Evolutionary conservation across 2,797 vertebrate species (phyloP).

Genomic region (Macroramphosus scolopax): DNA sequence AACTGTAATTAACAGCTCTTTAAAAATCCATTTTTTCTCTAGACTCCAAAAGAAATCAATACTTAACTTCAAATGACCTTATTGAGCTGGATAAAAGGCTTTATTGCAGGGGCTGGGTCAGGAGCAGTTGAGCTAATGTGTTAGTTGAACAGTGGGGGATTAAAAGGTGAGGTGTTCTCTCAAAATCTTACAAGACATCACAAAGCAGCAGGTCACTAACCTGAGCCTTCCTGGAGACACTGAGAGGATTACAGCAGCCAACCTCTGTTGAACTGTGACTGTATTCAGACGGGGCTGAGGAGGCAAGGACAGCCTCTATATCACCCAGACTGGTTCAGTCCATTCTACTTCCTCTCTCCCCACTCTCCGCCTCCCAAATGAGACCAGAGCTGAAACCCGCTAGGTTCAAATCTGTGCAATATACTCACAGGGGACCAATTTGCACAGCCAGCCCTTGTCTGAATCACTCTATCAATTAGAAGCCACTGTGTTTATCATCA

Average conservation of each 20-base stretch:
- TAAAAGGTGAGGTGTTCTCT: conserved; percentile 78
- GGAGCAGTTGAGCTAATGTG: conserved; percentile 77
- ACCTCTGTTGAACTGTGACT: conserved; percentile 76
- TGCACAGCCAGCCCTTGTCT: conserved; percentile 89
- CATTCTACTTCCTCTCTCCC: conserved; percentile 83
- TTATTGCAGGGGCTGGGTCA: conserved; percentile 70
- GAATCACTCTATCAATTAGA: conserved; percentile 99
- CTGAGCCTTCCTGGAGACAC: conserved; percentile 78
- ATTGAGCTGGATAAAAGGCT: conserved; percentile 80
- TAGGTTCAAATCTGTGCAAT: conserved; percentile 84
- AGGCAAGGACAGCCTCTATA: conserved; percentile 76
- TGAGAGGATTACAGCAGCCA: conserved; percentile 78
- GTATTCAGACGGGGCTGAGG: conserved; percentile 73
- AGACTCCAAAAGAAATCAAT: conserved; percentile 81
- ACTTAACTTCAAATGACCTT: conserved; percentile 78
- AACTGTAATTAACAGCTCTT: conserved; percentile 81
- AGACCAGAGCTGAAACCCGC: conserved; percentile 81
- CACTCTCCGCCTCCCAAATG: conserved; percentile 73
- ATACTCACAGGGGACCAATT: conserved; percentile 94
- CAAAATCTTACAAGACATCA: conserved; percentile 80
- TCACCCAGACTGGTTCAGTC: conserved; percentile 86
- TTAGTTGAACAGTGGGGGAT: conserved; percentile 73
- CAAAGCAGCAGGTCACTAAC: conserved; percentile 79
- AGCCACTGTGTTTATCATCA: conserved; percentile 94
- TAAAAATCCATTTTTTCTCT: conserved; percentile 79